These are phyloP conservation scores for Callitettix versicolor DNA, from an alignment of 1,140 invertebrate species.

Conservation along the genomic window DNA sequence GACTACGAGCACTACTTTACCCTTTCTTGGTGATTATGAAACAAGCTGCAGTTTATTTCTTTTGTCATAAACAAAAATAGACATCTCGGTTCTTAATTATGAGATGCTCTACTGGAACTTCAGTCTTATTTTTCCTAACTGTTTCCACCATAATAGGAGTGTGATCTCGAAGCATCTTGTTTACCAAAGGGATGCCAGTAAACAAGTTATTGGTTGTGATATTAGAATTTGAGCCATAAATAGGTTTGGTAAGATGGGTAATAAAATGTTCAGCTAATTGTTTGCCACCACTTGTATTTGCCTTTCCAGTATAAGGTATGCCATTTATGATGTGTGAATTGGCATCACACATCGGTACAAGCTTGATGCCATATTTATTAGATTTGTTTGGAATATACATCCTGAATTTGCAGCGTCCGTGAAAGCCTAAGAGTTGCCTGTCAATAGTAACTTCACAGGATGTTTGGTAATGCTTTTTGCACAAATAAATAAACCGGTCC, in stretches of 20 bases:
- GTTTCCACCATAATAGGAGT: neutral
- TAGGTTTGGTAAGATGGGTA: neutral
- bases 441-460: slow-evolving; percentile 25
- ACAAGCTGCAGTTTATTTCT: neutral
- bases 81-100: neutral
- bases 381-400: slow-evolving; percentile 38
- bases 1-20: neutral
- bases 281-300: neutral
- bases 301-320: neutral
- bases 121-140: neutral
- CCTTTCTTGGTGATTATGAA: neutral
- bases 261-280: neutral
- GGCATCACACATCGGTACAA: slow-evolving; percentile 27
- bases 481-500: slow-evolving; percentile 21
- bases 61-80: neutral
- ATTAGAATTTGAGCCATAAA: neutral
- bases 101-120: neutral
- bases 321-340: neutral
- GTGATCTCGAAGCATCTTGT: neutral
- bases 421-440: slow-evolving; percentile 31
- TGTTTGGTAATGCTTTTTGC: slow-evolving; percentile 21
- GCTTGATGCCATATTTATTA: slow-evolving; percentile 35
- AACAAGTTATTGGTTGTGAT: neutral
- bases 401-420: slow-evolving; percentile 30
- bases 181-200: neutral